Evolutionary conservation across 1,140 invertebrate genomes (phyloP).

Genomic region (Drosophila ohnishii): DNA sequence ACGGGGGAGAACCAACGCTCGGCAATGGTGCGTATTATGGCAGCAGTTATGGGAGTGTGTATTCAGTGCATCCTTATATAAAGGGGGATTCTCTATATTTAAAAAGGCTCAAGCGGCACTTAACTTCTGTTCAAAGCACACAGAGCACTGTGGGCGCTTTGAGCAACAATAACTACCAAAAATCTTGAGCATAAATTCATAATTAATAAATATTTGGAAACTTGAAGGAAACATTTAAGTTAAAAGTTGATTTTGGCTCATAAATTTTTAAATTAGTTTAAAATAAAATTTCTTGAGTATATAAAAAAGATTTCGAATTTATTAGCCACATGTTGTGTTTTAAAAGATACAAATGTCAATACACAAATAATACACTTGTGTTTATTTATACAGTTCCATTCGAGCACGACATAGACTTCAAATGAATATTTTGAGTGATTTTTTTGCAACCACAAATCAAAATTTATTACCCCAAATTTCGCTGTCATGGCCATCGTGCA

Average conservation of each 20-base stretch:
- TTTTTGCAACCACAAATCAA: slow-evolving; percentile 1
- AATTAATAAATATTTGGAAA: background rate
- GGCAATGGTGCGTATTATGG: slow-evolving; percentile 61
- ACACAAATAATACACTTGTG: too few relatives aligned
- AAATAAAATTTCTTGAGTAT: background rate
- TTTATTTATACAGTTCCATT: background rate
- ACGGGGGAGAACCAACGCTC: slow-evolving; percentile 7
- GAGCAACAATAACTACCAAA: background rate
- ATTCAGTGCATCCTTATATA: slow-evolving; percentile 22
- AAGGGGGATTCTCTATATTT: slow-evolving; percentile 55
- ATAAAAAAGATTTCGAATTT: background rate
- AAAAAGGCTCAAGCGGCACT: slow-evolving; percentile 77
- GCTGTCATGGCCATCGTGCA: background rate
- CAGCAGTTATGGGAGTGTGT: slow-evolving; percentile 23
- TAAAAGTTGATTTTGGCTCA: too few relatives aligned
- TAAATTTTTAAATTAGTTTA: background rate
- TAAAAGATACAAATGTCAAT: too few relatives aligned
- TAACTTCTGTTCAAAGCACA: slow-evolving; percentile 64
- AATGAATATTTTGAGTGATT: background rate
- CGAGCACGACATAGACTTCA: background rate
- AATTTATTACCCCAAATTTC: background rate
- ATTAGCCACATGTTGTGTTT: too few relatives aligned
- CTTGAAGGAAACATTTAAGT: too few relatives aligned
- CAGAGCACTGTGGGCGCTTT: slow-evolving; percentile 17
- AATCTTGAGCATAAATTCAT: background rate